Evolutionary conservation across 2,113 vertebrate species (phyloP), one percentile per base, ranked within the genome.

Genomic region (Casuarius casuarius): DNA sequence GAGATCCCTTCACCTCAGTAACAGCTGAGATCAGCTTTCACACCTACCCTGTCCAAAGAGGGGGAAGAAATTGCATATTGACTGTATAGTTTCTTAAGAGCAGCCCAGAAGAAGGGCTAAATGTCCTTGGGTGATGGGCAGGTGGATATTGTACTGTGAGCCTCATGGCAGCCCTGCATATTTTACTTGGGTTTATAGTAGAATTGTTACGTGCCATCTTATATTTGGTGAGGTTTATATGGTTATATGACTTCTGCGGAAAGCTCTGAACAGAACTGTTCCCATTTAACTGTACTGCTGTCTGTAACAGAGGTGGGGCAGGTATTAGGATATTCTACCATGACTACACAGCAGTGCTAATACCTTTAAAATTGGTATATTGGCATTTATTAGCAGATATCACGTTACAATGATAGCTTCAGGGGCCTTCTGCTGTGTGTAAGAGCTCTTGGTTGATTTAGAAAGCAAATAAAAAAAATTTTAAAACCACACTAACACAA

Each of bases 281-380:
- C 21, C 18, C 5, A 1, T 54, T 56, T 75, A 76, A 74, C 84
- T 77, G 40, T 75, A 19, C 12, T 92, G 49, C 28, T 91, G 29
- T 78, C 67, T 79, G 38, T 63, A 83, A n/a, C 0, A 0, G 77
- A 74, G 67, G 76, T 61, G 82, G 77, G 75, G 56, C 48, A 58
- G 84, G 70, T 76, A 79, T 71, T 89, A 62, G 66, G 49, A 62
- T 96, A 12, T 93, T 92, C 92, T 77, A 63, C 81, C 14, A 5
- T 94, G 84, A 89, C 77, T 89, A 77, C 91, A 88, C 68, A 71
- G 82, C 54, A 63, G 42, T 5, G 52, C 74, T 94, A 92, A 95
- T 83, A 77, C 89, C 78, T 95, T 91, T 94, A 63, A 95, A 95
- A 74, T 77, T 87, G 63, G 54, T 63, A 14, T 95, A 90, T 87